Base-by-base conservation (phyloP, 2,797 vertebrate genomes). In the Ciconia nigra region DNA sequence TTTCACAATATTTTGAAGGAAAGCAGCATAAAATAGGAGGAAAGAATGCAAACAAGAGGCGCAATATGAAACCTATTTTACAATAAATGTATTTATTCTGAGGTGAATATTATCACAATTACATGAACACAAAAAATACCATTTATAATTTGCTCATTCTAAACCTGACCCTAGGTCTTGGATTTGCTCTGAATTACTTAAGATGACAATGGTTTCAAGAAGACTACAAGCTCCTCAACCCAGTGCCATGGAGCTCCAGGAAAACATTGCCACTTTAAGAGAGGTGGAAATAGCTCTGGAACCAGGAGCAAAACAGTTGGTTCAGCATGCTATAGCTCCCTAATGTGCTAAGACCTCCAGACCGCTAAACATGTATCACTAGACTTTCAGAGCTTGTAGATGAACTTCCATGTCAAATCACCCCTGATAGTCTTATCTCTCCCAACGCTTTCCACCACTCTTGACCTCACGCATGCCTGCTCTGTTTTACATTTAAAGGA, bases 281-380 rank as follows among this genome's bases (percentile, higher is more conserved):
- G 15, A 83, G 9, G 5, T 9, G 12, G 33, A 70, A 87, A 58
- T 20, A 73, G 2, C 10, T 54, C 28, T 54, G 51, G 20, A 70
- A 70, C 5, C 11, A 71, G 42, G 21, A 54, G 8, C 9, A 85
- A 41, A 49, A 19, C 13, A 14, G 2, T 28, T 0, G 1, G 6
- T 5, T 26, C 17, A 26, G 13, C 21, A 15, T 29, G 12, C 8
- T n/a, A 11, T 9, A 67, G 11, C 7, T 63, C 19, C 46, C 25
- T 44, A 31, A 47, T 37, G 5, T 41, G 17, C 3, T 0, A 65
- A 72, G 5, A 20, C 10, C 19, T 65, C 15, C 31, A 62, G 31
- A 25, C 9, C 10, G 25, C 15, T 33, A 39, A 22, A 28, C 3
- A 5, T 1, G 6, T 5, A 20, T 8, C 20, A 4, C 5, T 3